Evolutionary conservation across 2,888 invertebrate species (phyloP), one percentile per base, ranked within the genome.

Genomic region (Tiliacea citrago): DNA sequence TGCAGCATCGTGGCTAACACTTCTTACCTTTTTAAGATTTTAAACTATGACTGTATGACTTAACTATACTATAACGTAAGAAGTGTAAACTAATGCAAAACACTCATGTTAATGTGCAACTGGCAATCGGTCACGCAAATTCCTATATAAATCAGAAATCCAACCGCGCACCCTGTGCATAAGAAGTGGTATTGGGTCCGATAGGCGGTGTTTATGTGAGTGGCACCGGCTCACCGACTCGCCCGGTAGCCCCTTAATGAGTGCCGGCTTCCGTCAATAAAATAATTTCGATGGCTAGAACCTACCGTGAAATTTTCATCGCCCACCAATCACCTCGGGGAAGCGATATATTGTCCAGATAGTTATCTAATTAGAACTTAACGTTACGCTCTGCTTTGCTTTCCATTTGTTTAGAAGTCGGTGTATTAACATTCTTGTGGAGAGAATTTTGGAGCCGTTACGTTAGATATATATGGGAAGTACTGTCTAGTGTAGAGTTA

Each of bases 191-290:
- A 82, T 83, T 81, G 78, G 79, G 82, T 74, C 65, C 81, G 91
- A 90, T 89, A 90, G 87, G 85, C 88, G 88, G 85, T 85, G 88
- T 86, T 73, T 84, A 91, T 91, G 92, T 90, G 92, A 90, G 90
- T 88, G 87, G 89, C 87, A 86, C 88, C 88, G 90, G 88, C 39
- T 18, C 47, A 85, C 87, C 88, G 90, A 88, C 85, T 78, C 90
- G 91, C 87, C 88, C 93, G 90, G 94, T 92, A 92, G 95, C 93
- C 86, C 90, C 90, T 88, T 95, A 95, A 95, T 93, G 94, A 94
- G 92, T 87, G 88, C 88, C 91, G 91, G 93, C 93, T 94, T 94
- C 93, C 92, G 93, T 93, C 93, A 92, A 91, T 91, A 91, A 90
- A 89, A 90, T 88, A 86, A 89, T 87, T 90, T 84, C 86, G 86